phyloP scores from a whole-genome alignment of 2,113 vertebrate species.

The Gopherus flavomarginatus region DNA sequence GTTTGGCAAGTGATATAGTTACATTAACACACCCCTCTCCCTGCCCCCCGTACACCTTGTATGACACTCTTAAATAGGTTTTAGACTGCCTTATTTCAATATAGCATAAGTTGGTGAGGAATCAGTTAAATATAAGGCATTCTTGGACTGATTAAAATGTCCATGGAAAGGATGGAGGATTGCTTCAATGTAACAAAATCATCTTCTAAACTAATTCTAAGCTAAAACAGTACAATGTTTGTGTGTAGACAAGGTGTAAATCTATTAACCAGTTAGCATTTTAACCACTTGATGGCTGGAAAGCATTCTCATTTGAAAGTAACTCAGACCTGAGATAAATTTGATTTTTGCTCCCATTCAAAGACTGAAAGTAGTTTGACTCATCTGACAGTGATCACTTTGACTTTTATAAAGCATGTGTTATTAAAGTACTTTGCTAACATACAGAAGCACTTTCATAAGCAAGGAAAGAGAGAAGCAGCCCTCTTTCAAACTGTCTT shows the following conservation, averaged over 20 bases:
- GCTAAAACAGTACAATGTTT: conserved; percentile 22
- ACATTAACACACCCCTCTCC: not conserved
- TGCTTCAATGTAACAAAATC: not conserved
- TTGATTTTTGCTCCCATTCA: conserved; percentile 54
- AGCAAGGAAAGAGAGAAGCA: conserved; percentile 66
- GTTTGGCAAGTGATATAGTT: conserved; percentile 14
- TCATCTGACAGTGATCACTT: conserved; percentile 55
- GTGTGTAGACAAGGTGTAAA: conserved; percentile 25
- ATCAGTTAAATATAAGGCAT: conserved; percentile 30
- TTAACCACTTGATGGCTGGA: conserved; percentile 64
- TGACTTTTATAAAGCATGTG: conserved; percentile 50
- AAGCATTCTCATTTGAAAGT: conserved; percentile 61
- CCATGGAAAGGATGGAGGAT: conserved; percentile 29
- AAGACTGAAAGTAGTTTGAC: conserved; percentile 64
- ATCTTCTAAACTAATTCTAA: conserved; percentile 39
- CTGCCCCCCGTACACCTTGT: not conserved
- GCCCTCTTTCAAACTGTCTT: conserved; percentile 67
- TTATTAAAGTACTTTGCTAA: conserved; percentile 71
- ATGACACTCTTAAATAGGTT: not conserved
- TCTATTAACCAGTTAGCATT: conserved; percentile 65
- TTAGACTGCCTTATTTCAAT: conserved; percentile 15
- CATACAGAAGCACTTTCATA: conserved; percentile 64
- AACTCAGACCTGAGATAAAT: conserved; percentile 52
- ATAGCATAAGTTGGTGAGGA: conserved; percentile 35
- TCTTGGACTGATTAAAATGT: conserved; percentile 26